Evolutionary conservation across 1,140 invertebrate genomes (phyloP).

Genomic region (Pogonognathellus flavescens): DNA sequence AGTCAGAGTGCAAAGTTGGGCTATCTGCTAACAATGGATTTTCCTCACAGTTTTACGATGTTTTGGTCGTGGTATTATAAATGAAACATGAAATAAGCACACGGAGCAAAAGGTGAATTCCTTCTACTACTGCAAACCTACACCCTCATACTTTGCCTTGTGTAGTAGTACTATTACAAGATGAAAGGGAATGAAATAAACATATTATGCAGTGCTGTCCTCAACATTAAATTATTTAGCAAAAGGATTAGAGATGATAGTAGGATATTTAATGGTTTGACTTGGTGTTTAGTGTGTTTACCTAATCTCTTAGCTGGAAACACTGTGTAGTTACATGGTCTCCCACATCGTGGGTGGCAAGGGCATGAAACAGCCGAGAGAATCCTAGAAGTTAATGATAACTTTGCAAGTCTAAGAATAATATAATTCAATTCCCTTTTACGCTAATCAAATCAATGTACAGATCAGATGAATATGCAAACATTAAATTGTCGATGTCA

Average conservation of each 20-base stretch:
- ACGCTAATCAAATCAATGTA: no score
- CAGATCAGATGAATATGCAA: no score
- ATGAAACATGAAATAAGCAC: slow-evolving; percentile 33
- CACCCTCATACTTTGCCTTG: background rate
- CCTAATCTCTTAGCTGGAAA: no score
- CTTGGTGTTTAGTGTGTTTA: no score
- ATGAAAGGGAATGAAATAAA: background rate
- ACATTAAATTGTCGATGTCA: no score
- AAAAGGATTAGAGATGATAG: slow-evolving; percentile 8
- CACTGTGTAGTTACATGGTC: no score
- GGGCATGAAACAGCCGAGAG: no score
- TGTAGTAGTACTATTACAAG: background rate
- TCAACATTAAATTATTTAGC: slow-evolving; percentile 1
- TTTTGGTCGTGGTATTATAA: slow-evolving; percentile 1
- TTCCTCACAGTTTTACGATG: background rate
- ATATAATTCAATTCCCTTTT: no score
- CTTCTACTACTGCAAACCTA: background rate
- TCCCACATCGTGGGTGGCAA: no score
- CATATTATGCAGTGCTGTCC: slow-evolving; percentile 17
- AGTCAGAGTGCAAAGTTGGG: slow-evolving; percentile 36
- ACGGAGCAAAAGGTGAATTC: slow-evolving; percentile 9
- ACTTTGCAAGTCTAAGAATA: no score
- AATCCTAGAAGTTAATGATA: no score
- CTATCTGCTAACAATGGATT: slow-evolving; percentile 17
- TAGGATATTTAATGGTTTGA: background rate